phyloP scores from a whole-genome alignment of 2,797 vertebrate species.

The Acipenser ruthenus region DNA sequence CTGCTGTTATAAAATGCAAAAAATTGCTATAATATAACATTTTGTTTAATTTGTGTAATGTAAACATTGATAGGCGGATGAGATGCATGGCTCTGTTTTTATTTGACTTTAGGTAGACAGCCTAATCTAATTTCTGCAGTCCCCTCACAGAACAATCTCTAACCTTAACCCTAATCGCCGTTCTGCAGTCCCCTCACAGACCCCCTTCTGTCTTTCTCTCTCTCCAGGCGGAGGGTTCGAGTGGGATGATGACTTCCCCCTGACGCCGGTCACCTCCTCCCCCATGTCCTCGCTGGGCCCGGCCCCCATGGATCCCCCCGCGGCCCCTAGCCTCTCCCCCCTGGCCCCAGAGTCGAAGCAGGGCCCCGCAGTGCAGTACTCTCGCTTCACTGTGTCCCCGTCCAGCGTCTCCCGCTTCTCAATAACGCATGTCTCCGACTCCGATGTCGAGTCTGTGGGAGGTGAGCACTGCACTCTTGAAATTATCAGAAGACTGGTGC shows the following conservation, averaged over 20 bases:
- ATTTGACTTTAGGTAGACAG: no score
- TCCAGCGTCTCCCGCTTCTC: conserved; percentile 81
- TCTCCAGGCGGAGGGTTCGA: conserved; percentile 62
- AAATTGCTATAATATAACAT: no score
- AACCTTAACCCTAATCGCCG: no score
- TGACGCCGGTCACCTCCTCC: conserved; percentile 62
- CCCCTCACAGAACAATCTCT: no score
- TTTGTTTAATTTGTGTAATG: no score
- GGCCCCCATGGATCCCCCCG: conserved; percentile 26
- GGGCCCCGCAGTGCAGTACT: conserved; percentile 46
- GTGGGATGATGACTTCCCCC: conserved; percentile 77
- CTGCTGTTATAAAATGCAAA: no score
- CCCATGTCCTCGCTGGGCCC: conserved; percentile 32
- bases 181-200: no score
- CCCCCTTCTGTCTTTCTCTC: conserved; percentile 4
- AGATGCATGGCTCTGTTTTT: no score
- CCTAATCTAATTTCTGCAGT: no score
- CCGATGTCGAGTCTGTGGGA: conserved; percentile 68
- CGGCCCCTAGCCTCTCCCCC: conserved; percentile 23
- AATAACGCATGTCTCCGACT: conserved; percentile 89
- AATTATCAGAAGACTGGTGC: no score
- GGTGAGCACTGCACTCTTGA: conserved; percentile 54
- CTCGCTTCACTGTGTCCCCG: conserved; percentile 86
- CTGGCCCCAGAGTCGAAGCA: conserved; percentile 50
- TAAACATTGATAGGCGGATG: no score